These are phyloP conservation scores for Aphelenchoides fujianensis DNA, from an alignment of 1,140 invertebrate genomes.

Conservation along the genomic window DNA sequence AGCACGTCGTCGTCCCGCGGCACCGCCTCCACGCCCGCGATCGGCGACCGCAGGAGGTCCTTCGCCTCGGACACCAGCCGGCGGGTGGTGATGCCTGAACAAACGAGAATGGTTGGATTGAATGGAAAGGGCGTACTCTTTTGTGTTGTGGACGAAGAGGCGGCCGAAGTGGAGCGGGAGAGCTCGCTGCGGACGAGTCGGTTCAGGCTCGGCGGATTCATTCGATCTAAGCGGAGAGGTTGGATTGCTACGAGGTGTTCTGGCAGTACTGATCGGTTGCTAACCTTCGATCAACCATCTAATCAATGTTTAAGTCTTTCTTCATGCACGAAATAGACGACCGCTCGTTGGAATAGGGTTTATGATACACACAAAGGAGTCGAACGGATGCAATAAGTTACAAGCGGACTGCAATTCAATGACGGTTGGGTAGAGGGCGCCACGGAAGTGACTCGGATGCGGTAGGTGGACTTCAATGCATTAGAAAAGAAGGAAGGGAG, in stretches of 20 bases:
- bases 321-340: no score
- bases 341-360: neutral
- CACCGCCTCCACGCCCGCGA: neutral
- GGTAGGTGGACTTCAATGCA: neutral
- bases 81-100: slow-evolving; percentile 12
- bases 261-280: no score
- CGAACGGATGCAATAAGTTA: neutral
- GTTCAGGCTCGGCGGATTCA: no score
- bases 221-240: no score
- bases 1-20: slow-evolving; percentile 41
- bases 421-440: no score
- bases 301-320: no score
- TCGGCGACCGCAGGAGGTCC: neutral
- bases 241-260: no score
- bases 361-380: neutral
- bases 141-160: no score
- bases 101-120: neutral
- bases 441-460: neutral
- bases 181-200: no score
- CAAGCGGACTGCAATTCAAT: neutral
- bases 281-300: no score
- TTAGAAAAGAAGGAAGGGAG: neutral
- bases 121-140: neutral
- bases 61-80: slow-evolving; percentile 15
- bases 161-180: no score